Base-by-base conservation (phyloP, 2,888 invertebrate genomes). In the Leptopterna dolabrata region DNA sequence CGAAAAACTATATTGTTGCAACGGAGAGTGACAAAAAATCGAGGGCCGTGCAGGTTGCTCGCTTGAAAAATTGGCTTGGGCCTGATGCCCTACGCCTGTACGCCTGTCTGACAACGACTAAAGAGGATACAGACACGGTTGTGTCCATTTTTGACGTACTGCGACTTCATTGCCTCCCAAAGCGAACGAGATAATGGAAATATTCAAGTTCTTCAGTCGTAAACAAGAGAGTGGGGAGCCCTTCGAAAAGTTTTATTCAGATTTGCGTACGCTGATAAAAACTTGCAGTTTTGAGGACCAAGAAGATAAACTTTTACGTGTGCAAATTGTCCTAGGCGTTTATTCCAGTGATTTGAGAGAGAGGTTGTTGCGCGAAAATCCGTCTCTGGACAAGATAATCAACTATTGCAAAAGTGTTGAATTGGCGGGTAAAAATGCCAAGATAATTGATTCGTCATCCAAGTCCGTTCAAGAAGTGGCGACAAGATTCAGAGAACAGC, bases 181-280 rank as follows among this genome's bases (percentile, higher is more conserved):
- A 51, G 16, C 16, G 3, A 51, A 51, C 81, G 88, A 88, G 76
- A 84, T 86, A 0, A 88, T 88, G 87, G 87, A 88, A 36, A 78
- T 87, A 11, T 88, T 80, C 55, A 41, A 51, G 51, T 89, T 89
- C 71, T 88, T 89, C n/a, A 83, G 47, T 7, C 73, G 88, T 13
- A 63, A 73, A 24, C 89, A 89, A 76, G 27, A 55, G 45, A 55
- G 41, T 55, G 70, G 29, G 88, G 51, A 51, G 51, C 9, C 51
- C 9, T 51, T 51, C 16, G 51, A 51, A 16, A 13, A 51, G 9
- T 51, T 83, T 82, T 76, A 87, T 76, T 55, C 88, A 6, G 89
- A 89, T 78, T 70, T 88, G 13, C 2, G 29, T 9, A 3, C 11
- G 4, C 24, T 83, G 63, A n/a, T 41, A 9, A 43, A 19, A 19